Base-by-base conservation (phyloP, 2,113 vertebrate genomes). In the Gallinago undulata region DNA sequence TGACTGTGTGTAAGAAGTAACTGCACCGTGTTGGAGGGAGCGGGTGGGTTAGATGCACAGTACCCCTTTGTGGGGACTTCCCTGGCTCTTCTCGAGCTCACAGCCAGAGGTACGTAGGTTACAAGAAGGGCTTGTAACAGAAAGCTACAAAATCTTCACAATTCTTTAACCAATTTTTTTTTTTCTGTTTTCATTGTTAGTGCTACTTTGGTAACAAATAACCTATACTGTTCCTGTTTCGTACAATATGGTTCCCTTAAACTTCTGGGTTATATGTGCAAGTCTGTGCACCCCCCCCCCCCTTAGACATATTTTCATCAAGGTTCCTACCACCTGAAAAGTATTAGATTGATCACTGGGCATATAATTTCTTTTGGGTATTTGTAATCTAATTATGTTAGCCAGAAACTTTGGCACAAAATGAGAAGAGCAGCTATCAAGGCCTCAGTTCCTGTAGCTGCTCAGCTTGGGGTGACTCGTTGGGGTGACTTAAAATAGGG, bases 211-310 rank as follows among this genome's bases (percentile, higher is more conserved):
- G 22, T 50, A 83, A 50, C 31, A 74, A 78, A 59, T 31, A 84
- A 13, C 19, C 33, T 66, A 1, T 31, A 4, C 19, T 30, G 9
- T 66, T 70, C 37, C 53, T 69, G 31, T 63, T 47, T 75, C 47
- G 31, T 84, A 7, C 30, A 16, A 1, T 23, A 17, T 1, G 4
- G 31, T 84, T 89, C 64, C n/a, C 10, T 85, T 50, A 47, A 84
- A 70, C 22, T 0, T 0, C 28, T 64, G 28, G 10, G 11, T 51
- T 87, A 18, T 30, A 43, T 1, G 3, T 13, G 6, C 35, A 50
- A 41, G n/a, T 0, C 0, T 8, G 6, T n/a, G 39, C n/a, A 63
- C 14, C 16, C 12, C 3, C 18, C 19, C 19, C 27, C 35, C 7
- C 30, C 16, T 17, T 6, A 21, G 9, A 14, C 3, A 1, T 62